These are phyloP conservation scores for Frankliniella intonsa DNA, from an alignment of 2,888 invertebrate species.

Conservation along the genomic window DNA sequence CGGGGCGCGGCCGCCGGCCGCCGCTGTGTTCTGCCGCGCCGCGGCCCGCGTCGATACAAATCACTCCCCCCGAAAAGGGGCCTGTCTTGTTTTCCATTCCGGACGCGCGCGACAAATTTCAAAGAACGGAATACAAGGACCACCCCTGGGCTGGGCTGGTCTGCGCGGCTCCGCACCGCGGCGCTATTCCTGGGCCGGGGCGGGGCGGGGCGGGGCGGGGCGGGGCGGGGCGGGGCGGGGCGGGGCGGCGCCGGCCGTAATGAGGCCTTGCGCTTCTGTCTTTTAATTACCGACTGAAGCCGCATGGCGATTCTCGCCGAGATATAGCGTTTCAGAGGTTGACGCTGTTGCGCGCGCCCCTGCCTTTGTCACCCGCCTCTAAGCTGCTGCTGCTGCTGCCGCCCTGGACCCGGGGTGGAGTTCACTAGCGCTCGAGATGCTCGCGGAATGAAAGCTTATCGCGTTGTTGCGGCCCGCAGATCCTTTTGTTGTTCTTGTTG, in stretches of 20 bases:
- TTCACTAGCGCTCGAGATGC: too few species aligned
- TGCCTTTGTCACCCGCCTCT: background rate
- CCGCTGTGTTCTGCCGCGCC: background rate
- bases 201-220: background rate
- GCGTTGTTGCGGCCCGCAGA: too few species aligned
- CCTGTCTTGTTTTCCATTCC: slow-evolving; percentile 1
- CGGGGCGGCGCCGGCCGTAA: background rate
- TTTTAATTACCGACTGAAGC: background rate
- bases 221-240: background rate
- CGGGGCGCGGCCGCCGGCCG: too few species aligned
- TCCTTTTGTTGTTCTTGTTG: too few species aligned
- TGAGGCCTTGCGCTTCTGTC: background rate
- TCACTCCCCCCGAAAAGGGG: background rate
- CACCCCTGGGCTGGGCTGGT: background rate
- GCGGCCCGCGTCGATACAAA: background rate
- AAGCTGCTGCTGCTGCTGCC: background rate
- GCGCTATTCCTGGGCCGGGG: background rate
- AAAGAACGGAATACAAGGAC: background rate
- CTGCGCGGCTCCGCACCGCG: background rate
- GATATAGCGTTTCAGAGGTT: background rate
- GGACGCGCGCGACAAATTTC: background rate
- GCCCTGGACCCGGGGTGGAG: too few species aligned
- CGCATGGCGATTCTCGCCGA: background rate
- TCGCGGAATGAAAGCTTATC: too few species aligned
- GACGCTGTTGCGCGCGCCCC: background rate